Evolutionary conservation across 2,888 invertebrate genomes (phyloP).

Genomic region (Diloba caeruleocephala): DNA sequence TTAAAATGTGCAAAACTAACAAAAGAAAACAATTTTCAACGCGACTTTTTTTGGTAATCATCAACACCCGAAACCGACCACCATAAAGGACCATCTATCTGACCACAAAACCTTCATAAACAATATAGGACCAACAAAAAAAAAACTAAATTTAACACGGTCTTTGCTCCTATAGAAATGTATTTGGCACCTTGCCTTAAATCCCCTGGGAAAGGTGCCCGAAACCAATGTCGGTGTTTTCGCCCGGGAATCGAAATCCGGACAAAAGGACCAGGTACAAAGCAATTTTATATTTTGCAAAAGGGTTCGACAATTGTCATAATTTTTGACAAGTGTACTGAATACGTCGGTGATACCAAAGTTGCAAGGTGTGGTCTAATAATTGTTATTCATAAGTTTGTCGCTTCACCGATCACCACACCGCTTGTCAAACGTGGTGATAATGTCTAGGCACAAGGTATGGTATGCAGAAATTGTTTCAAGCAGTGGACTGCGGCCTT

Average conservation of each 20-base stretch:
- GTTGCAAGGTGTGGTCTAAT: constrained; percentile 27
- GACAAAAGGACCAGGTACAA: constrained; percentile 55
- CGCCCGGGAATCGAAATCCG: constrained; percentile 16
- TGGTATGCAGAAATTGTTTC: no score
- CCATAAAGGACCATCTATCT: constrained; percentile 28
- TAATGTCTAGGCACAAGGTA: no score
- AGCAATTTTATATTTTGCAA: constrained; percentile 15
- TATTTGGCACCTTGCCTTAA: constrained; percentile 61
- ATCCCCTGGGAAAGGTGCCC: constrained; percentile 53
- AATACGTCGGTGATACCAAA: constrained; percentile 25
- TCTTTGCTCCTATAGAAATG: constrained; percentile 37
- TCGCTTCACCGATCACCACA: no score
- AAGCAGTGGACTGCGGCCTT: no score
- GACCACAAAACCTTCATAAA: constrained; percentile 42
- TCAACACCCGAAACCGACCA: constrained; percentile 38
- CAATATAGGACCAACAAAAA: constrained; percentile 30
- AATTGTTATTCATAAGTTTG: neutral
- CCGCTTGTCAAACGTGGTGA: neutral
- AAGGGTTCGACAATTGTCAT: constrained; percentile 50
- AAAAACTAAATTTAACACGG: constrained; percentile 27
- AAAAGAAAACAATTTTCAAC: constrained; percentile 34
- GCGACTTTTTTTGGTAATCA: constrained; percentile 31
- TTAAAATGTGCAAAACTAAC: neutral
- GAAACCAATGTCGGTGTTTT: constrained; percentile 21
- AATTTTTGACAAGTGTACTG: constrained; percentile 40